phyloP scores from a whole-genome alignment of 2,113 vertebrate species.

The Phoenicopterus ruber region DNA sequence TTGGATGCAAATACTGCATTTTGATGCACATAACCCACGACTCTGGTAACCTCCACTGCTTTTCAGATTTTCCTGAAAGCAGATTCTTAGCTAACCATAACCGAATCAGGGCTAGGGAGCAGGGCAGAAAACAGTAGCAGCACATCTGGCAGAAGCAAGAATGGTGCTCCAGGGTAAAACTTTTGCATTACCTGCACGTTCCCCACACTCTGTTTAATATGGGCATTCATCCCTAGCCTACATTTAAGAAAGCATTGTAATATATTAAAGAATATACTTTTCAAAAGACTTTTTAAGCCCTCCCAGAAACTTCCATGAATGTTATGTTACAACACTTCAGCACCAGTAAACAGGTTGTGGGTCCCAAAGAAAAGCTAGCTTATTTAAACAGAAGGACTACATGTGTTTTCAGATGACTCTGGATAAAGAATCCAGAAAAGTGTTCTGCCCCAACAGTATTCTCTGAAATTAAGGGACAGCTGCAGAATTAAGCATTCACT shows the following conservation, averaged over 20 bases:
- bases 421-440: background rate
- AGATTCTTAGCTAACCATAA: background rate
- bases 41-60: accelerated
- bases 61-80: background rate
- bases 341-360: background rate
- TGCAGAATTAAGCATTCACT: background rate
- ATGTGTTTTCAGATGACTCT: background rate
- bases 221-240: background rate
- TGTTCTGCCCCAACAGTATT: background rate
- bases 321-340: background rate
- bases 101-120: background rate
- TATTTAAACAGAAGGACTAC: background rate
- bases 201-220: background rate
- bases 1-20: background rate
- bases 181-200: background rate
- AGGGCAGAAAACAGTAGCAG: background rate
- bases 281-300: background rate
- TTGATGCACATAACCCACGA: background rate
- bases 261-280: background rate
- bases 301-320: background rate
- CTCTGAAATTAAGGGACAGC: background rate
- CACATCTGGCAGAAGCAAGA: background rate
- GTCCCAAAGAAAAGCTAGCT: background rate
- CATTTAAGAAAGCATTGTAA: background rate
- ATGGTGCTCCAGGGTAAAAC: background rate